Base-by-base conservation (phyloP, 2,113 vertebrate genomes). In the Anas platyrhynchos region DNA sequence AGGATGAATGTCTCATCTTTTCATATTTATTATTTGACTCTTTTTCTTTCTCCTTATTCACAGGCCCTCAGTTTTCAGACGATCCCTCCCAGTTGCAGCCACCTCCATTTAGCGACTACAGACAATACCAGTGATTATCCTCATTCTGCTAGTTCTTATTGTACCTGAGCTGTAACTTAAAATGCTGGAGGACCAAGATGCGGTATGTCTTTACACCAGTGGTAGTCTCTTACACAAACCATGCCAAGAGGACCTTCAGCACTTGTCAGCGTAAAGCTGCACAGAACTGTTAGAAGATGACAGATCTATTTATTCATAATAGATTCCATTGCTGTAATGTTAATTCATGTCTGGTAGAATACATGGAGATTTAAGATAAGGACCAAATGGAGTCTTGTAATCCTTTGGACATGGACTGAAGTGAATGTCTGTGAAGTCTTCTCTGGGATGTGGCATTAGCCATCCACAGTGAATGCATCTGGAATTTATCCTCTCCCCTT, bases 11-110 rank as follows among this genome's bases (percentile, higher is more conserved):
- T 56, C 38, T 44, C 6, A 2, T 11, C 62, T 56, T 11, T 46
- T 16, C 7, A 20, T 23, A 2, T 27, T 44, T 25, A 10, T n/a
- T 7, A 50, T 13, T 48, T 25, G 5, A 65, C 38, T 71, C 61
- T 38, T 31, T 61, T 25, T 6, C 25, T 58, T n/a, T 66, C 9
- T 10, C 91, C 44, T 55, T 67, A 17, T 36, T 29, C 23, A 5
- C 96, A 99, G 99, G 98, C 20, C 99, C 99, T 68, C 98, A 98
- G 95, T 98, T 99, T 92, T 95, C 98, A 18, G 99, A 99, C 16
- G 99, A 99, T 79, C 97, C 98, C 11, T 97, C 98, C 56, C 98
- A 99, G 77, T 89, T 99, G 94, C 97, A 98, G 27, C 63, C 98
- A 27, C 94, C 99, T 29, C 97, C 98, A 1, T 99, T 99, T 43